Base-by-base conservation (phyloP, 2,113 vertebrate genomes). In the Dipodomys stephensi region DNA sequence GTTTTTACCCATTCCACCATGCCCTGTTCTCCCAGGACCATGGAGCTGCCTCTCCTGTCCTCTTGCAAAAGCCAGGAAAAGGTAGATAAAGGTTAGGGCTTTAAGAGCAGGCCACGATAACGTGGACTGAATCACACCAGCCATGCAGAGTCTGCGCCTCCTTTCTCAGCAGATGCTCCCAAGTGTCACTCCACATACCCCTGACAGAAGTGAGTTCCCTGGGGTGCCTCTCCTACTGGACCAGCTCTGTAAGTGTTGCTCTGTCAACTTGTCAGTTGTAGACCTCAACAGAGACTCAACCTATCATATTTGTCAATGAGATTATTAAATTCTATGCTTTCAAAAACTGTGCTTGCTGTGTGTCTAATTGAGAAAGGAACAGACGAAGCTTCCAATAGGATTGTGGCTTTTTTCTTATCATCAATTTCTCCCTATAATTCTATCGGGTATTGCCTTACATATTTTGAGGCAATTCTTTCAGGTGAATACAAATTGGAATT, bases 381-480 rank as follows among this genome's bases (percentile, higher is more conserved):
- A 2, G 4, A 27, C 30, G 23, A 25, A 5, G 49, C 81, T 78
- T 32, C 53, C 10, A 15, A 25, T 1, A 64, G 30, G 20, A 20
- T 6, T 12, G 15, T 28, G 57, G 15, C 12, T 39, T 60, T 27
- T 57, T 57, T 16, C n/a, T n/a, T 16, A 2, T 4, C 4, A 25
- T 67, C 44, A 20, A 46, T 39, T 30, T 68, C 39, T 90, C 77
- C 53, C 35, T 13, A 25, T 62, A 46, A 57, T 68, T 80, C 72
- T 62, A 83, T 53, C 72, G 76, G 39, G 27, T 53, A 32, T 46
- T 76, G 39, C 64, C 90, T 80, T 87, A 32, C 68, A 25, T 81
- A 57, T 49, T 83, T 30, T 68, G 64, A 87, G 64, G 64, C 16
- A 49, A 80, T 90, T 92, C 91, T 71, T 80, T 87, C 53, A 83